A percentile compares a stretch with the other conserved stretches of the same genome.
Evolutionary conservation across 2,113 vertebrate species (phyloP).

Genomic region (Callorhinus ursinus): DNA sequence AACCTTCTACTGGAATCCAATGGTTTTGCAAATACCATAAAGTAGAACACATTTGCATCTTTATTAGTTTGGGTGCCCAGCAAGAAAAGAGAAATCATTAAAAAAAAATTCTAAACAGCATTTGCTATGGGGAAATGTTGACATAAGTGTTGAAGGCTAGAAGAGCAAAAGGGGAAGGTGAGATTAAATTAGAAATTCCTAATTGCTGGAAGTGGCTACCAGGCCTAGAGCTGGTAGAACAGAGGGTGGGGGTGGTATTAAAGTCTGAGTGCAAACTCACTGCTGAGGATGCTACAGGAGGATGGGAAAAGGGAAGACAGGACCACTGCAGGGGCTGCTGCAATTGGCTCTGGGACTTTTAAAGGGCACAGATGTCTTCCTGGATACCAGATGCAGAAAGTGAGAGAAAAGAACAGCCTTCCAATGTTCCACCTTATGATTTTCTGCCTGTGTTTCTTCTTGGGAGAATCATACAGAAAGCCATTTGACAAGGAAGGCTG

Average conservation of each 20-base stretch:
- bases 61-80: not conserved
- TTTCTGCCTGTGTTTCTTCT: not conserved
- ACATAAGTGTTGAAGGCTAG: not conserved
- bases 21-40: not conserved
- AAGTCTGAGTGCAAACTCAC: not conserved
- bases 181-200: not conserved
- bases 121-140: not conserved
- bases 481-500: not conserved
- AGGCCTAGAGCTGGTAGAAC: not conserved
- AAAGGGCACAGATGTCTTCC: not conserved
- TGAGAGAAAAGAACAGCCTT: not conserved
- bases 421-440: not conserved
- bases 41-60: not conserved
- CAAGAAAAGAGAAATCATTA: not conserved
- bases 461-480: not conserved
- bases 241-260: not conserved
- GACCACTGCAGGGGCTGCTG: not conserved
- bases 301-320: not conserved
- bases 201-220: not conserved
- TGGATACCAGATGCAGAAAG: not conserved
- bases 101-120: not conserved
- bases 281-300: fast-evolving
- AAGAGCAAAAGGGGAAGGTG: not conserved
- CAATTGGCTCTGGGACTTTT: not conserved
- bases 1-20: not conserved